Evolutionary conservation across 2,797 vertebrate genomes (phyloP).

Genomic region (Mus spretus): DNA sequence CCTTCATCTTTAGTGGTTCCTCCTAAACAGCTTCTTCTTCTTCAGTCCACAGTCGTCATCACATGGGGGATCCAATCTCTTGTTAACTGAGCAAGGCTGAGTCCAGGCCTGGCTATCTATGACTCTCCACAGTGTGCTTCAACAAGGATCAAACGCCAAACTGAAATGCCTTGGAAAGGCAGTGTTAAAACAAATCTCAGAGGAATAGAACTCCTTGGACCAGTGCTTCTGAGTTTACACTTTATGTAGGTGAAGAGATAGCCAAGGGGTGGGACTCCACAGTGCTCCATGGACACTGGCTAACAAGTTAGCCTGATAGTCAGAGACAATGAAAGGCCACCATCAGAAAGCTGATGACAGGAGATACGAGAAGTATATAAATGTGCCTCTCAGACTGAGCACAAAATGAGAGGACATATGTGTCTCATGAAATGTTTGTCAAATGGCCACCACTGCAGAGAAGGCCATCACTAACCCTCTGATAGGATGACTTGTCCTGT

Average conservation of each 20-base stretch:
- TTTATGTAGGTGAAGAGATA: neutral
- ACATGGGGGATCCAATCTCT: neutral
- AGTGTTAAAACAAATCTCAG: neutral
- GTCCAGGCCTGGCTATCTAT: neutral
- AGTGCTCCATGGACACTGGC: neutral
- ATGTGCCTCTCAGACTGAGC: neutral
- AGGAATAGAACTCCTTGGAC: neutral
- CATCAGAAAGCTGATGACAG: neutral
- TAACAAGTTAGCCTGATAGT: neutral
- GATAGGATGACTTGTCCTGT: neutral
- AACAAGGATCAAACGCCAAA: neutral
- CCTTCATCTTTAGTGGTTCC: neutral
- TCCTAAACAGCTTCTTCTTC: neutral
- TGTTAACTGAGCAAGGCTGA: neutral
- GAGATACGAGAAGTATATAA: neutral
- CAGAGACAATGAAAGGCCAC: neutral
- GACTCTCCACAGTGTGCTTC: neutral
- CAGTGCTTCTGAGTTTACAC: neutral
- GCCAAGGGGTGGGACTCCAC: neutral
- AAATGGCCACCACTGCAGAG: neutral
- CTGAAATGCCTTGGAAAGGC: neutral
- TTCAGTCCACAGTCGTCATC: neutral
- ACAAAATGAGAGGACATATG: slow-evolving; percentile 8
- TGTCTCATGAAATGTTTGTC: neutral
- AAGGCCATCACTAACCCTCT: slow-evolving; percentile 1